Conservation (phyloP, 2,888 invertebrate species). For the Drosophila demipolita region DNA sequence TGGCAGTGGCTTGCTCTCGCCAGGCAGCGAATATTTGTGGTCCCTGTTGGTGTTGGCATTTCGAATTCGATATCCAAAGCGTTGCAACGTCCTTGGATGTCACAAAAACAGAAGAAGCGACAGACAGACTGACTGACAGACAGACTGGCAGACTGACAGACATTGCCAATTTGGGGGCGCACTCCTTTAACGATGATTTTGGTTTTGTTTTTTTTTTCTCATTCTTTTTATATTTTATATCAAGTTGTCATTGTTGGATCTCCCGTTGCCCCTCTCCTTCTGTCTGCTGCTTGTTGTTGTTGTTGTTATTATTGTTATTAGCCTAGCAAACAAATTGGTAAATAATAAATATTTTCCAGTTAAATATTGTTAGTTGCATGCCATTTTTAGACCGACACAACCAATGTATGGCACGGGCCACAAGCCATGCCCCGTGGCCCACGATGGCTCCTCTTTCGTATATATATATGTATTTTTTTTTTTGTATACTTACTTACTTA, state of each 20-base stretch:
- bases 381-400: constrained; percentile 69
- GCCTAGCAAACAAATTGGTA: constrained; percentile 83
- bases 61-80: constrained; percentile 73
- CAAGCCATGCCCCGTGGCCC: constrained; percentile 23
- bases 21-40: constrained; percentile 67
- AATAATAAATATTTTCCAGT: constrained; percentile 84
- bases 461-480: constrained; percentile 16
- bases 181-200: constrained; percentile 39
- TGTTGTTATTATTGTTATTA: constrained; percentile 82
- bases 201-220: background rate
- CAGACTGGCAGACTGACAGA: constrained; percentile 8
- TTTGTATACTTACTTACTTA: constrained; percentile 52
- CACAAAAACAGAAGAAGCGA: constrained; percentile 15
- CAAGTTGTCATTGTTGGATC: constrained; percentile 50
- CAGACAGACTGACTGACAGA: constrained; percentile 15
- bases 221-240: constrained; percentile 45
- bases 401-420: constrained; percentile 51
- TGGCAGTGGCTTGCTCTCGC: constrained; percentile 50
- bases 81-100: constrained; percentile 72
- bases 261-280: constrained; percentile 15
- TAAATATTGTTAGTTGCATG: constrained; percentile 82
- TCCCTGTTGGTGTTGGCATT: constrained; percentile 53
- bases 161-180: constrained; percentile 17
- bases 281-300: constrained; percentile 37
- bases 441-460: constrained; percentile 43